Evolutionary conservation across 2,113 vertebrate genomes (phyloP).

Genomic region (Chloroceryle aenea): DNA sequence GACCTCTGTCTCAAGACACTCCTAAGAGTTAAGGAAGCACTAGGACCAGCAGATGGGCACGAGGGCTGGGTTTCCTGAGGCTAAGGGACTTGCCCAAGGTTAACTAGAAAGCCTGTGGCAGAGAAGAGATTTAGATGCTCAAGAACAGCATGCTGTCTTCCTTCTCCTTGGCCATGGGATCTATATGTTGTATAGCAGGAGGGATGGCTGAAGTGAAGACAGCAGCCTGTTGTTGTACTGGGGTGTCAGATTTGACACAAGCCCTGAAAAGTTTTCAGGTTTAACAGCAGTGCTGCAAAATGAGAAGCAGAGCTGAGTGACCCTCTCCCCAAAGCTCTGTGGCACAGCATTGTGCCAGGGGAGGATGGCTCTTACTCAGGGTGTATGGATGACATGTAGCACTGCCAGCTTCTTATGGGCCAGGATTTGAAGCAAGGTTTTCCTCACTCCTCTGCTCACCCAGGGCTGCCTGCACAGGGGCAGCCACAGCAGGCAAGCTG

Average conservation of each 20-base stretch:
- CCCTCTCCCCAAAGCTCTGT: not conserved
- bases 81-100: not conserved
- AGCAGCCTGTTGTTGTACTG: not conserved
- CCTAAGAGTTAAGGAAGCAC: not conserved
- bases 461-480: not conserved
- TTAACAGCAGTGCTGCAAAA: not conserved
- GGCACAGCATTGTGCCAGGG: not conserved
- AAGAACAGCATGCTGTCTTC: not conserved
- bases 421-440: not conserved
- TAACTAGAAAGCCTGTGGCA: not conserved
- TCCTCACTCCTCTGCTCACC: fast-evolving
- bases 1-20: not conserved
- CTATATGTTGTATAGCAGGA: not conserved
- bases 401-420: not conserved
- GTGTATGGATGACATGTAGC: no score
- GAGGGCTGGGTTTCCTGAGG: not conserved
- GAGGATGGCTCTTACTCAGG: not conserved
- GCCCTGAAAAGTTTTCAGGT: not conserved
- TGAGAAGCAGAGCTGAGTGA: not conserved
- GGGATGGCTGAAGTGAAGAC: not conserved
- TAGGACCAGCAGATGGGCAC: not conserved
- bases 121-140: not conserved
- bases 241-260: not conserved
- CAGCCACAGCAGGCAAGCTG: not conserved
- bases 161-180: not conserved